Conservation (phyloP, 2,888 invertebrate genomes). For the Pyrrhosoma nymphula region DNA sequence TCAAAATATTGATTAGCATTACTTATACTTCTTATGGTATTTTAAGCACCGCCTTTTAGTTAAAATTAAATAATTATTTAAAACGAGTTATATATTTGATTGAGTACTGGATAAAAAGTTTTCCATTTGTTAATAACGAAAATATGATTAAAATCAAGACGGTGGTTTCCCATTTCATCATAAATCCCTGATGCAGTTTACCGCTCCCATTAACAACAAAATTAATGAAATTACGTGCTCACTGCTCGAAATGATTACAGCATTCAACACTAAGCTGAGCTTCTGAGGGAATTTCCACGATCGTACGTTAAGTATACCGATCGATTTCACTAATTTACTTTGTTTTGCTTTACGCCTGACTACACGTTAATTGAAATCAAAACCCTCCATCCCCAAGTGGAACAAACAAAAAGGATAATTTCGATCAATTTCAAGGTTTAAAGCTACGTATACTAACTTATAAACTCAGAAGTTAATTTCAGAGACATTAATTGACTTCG, state of each 20-base stretch:
- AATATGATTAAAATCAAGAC: too few relatives aligned
- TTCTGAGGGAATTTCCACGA: neutral
- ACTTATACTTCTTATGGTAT: too few relatives aligned
- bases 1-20: too few relatives aligned
- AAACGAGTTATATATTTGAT: too few relatives aligned
- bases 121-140: too few relatives aligned
- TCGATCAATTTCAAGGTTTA: neutral
- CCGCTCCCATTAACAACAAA: neutral
- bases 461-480: neutral
- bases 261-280: neutral
- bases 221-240: slow-evolving; percentile 19
- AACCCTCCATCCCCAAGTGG: neutral
- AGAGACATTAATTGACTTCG: neutral
- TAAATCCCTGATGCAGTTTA: neutral
- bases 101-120: too few relatives aligned
- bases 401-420: neutral
- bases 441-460: neutral
- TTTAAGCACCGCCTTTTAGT: too few relatives aligned
- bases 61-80: too few relatives aligned
- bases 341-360: neutral
- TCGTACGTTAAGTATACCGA: neutral
- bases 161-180: too few relatives aligned
- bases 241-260: neutral
- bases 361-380: slow-evolving; percentile 5
- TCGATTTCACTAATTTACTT: neutral